Evolutionary conservation across 2,113 vertebrate genomes (phyloP), one percentile per base, ranked within the genome.

Genomic region (Panurus biarmicus): DNA sequence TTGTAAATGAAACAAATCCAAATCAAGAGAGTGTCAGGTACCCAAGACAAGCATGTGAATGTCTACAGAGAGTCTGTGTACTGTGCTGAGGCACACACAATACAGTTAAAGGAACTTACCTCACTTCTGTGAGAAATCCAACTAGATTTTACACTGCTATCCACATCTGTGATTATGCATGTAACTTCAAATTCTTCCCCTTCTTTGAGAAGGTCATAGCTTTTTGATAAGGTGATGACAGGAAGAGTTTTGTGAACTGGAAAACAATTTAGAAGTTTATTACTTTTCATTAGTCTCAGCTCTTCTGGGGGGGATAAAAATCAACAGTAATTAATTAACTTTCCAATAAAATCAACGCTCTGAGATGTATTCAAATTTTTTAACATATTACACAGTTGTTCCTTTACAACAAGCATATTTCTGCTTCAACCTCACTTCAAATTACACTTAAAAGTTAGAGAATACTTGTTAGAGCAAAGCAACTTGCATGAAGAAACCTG

Each of bases 121-220:
- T 93, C 98, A 57, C 90, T 97, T 60, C 64, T 96, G 11, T 96
- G 98, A 90, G 96, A 94, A 90, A 97, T 94, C 99, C 99, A 99
- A 35, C 96, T 95, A 22, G 99, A 58, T 29, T 87, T 40, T 69
- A 99, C 98, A 0, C 98, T 98, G 77, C 98, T 98, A 50, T 99
- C 98, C 94, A 99, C 98, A 45, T 99, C 99, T 1, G 96, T 98
- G 84, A 98, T 98, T 85, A 95, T 97, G 91, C 99, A 99, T 4
- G 62, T 98, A 85, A 99, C 98, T 24, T 97, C 96, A 89, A 99
- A 98, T 33, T 93, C 97, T 93, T 99, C 98, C 25, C 98, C 97
- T 87, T 97, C 96, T 71, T 97, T 98, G 38, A 99, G 98, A 94
- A 99, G 97, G 65, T 97, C 96, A 19, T 97, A 98, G 42, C 94